Percentiles rank a stretch among this genome's conserved stretches.
phyloP scores from a whole-genome alignment of 2,113 vertebrate species.

The Lates calcarifer region DNA sequence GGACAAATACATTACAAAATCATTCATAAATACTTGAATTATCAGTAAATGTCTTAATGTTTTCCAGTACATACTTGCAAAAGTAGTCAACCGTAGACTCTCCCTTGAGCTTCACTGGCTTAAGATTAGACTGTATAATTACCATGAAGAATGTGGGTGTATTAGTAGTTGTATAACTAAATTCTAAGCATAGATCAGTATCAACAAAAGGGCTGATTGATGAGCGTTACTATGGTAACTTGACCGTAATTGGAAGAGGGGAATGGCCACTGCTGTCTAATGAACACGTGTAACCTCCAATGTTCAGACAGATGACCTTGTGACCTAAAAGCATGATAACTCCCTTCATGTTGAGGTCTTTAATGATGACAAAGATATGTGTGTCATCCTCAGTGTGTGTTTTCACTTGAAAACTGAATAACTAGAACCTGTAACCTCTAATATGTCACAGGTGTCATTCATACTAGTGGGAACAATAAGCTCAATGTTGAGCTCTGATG shows the following conservation, averaged over 20 bases:
- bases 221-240: not conserved
- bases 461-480: not conserved
- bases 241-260: not conserved
- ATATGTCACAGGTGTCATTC: not conserved
- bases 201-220: not conserved
- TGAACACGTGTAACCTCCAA: too few species aligned
- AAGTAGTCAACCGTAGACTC: not conserved
- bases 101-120: not conserved
- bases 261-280: not conserved
- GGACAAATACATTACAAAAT: not conserved
- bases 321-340: not conserved
- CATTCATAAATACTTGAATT: not conserved
- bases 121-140: not conserved
- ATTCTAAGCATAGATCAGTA: not conserved
- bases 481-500: conserved; percentile 9
- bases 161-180: conserved; percentile 8
- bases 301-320: conserved; percentile 2
- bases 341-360: not conserved
- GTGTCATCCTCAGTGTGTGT: not conserved
- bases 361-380: not conserved
- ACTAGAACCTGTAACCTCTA: too few species aligned
- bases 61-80: not conserved
- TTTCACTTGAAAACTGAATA: not conserved
- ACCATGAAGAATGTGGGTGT: not conserved
- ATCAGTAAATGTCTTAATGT: not conserved